Percentiles rank a stretch among this genome's conserved stretches.
Conservation (phyloP, 92 coral and sea anemone species). For the Porites rus region DNA sequence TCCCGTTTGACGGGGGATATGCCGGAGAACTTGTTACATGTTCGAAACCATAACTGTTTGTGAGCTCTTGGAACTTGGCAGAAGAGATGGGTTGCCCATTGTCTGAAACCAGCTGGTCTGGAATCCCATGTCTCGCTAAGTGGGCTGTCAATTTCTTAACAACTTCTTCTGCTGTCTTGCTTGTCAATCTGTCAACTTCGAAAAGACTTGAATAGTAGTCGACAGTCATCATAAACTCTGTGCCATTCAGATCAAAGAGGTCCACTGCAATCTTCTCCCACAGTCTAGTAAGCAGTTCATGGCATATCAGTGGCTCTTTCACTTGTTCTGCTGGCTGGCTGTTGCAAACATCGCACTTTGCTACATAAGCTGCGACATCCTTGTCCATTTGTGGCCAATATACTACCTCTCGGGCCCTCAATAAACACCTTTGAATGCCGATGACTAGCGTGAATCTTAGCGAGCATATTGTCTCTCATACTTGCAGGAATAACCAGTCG, state of each 20-base stretch:
- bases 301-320: constrained; percentile 33
- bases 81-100: constrained; percentile 69
- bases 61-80: constrained; percentile 45
- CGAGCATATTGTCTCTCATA: constrained; percentile 39
- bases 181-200: constrained; percentile 61
- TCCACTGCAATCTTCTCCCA: constrained; percentile 62
- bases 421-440: constrained; percentile 70
- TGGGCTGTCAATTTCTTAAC: constrained; percentile 49
- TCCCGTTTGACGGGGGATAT: constrained; percentile 72
- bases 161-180: constrained; percentile 64
- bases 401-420: constrained; percentile 62
- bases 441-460: constrained; percentile 64
- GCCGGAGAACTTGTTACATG: constrained; percentile 71
- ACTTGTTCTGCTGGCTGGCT: not conserved
- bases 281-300: constrained; percentile 58
- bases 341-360: constrained; percentile 74
- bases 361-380: constrained; percentile 52
- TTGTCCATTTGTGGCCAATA: constrained; percentile 71
- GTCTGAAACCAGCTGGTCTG: constrained; percentile 64
- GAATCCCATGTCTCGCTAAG: too few relatives aligned
- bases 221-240: constrained; percentile 57
- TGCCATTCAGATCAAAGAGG: constrained; percentile 57
- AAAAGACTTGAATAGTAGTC: constrained; percentile 75
- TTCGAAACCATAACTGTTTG: constrained; percentile 59
- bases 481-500: constrained; percentile 53